Percentiles rank a stretch among this genome's conserved stretches.
These are phyloP conservation scores for Eumerus sabulonum DNA, from an alignment of 2,888 invertebrate species.

Conservation along the genomic window DNA sequence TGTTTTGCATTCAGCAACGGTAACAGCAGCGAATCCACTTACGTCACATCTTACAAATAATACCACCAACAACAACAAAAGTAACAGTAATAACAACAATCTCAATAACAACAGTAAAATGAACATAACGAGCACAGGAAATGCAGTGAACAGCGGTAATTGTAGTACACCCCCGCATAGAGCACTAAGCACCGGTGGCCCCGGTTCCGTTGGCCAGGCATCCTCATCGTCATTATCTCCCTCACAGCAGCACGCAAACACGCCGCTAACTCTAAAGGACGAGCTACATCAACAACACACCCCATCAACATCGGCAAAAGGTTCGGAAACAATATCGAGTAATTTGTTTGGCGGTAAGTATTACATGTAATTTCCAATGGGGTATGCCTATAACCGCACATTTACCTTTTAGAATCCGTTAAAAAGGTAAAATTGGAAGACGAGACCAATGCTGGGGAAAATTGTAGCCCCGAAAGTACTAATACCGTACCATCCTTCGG, in stretches of 20 bases:
- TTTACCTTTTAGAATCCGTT: conserved; percentile 21
- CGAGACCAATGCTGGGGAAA: conserved; percentile 22
- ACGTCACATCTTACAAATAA: conserved; percentile 28
- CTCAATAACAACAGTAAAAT: conserved; percentile 40
- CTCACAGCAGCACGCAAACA: conserved; percentile 55
- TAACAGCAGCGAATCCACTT: conserved; percentile 40
- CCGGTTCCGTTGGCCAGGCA: conserved; percentile 57
- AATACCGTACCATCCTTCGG: conserved; percentile 49
- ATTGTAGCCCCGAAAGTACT: conserved; percentile 19
- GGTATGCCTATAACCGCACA: background rate
- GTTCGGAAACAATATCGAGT: conserved; percentile 30
- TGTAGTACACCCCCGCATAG: conserved; percentile 39
- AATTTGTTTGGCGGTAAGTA: conserved; percentile 54
- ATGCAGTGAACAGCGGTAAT: conserved; percentile 8
- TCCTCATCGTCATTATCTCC: conserved; percentile 52
- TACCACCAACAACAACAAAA: background rate
- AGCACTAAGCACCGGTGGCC: conserved; percentile 49
- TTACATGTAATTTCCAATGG: background rate
- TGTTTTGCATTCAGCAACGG: conserved; percentile 45
- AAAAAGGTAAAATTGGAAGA: conserved; percentile 62
- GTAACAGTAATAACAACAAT: conserved; percentile 18
- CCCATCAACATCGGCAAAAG: conserved; percentile 39
- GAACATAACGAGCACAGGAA: conserved; percentile 51
- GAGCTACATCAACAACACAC: conserved; percentile 57
- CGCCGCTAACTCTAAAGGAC: conserved; percentile 49